Evolutionary conservation across 2,888 invertebrate genomes (phyloP).

Genomic region (Saturnia japonica): DNA sequence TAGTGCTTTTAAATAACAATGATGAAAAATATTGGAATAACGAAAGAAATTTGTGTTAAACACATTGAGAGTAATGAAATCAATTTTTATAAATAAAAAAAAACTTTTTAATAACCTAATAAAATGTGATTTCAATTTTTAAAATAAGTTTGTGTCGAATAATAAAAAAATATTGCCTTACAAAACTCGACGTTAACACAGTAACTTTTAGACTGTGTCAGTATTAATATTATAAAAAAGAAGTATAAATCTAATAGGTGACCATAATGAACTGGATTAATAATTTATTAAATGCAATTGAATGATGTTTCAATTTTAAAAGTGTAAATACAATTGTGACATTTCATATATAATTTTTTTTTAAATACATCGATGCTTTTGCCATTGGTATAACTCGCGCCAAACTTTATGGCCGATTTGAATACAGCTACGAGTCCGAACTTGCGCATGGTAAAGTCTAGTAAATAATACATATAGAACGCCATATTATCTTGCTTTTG

Average conservation of each 20-base stretch:
- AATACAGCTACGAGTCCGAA: too few species aligned
- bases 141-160: neutral
- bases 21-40: neutral
- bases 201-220: slow-evolving; percentile 62
- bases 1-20: neutral
- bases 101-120: neutral
- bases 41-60: neutral
- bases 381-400: slow-evolving; percentile 14
- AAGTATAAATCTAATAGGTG: slow-evolving; percentile 10
- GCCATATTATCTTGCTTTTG: too few species aligned
- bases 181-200: slow-evolving; percentile 35
- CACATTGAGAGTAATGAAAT: neutral
- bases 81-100: neutral
- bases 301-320: neutral
- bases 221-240: slow-evolving; percentile 59
- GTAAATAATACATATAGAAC: too few species aligned
- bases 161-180: neutral
- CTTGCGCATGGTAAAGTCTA: too few species aligned
- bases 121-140: neutral
- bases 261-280: neutral
- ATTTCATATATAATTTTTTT: slow-evolving; percentile 6
- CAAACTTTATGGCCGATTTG: too few species aligned
- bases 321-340: slow-evolving; percentile 15
- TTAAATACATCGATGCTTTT: slow-evolving; percentile 11
- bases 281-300: neutral